Evolutionary conservation across 1,140 invertebrate species (phyloP), one percentile per base, ranked within the genome.

Genomic region (Drosophila ercepeae): DNA sequence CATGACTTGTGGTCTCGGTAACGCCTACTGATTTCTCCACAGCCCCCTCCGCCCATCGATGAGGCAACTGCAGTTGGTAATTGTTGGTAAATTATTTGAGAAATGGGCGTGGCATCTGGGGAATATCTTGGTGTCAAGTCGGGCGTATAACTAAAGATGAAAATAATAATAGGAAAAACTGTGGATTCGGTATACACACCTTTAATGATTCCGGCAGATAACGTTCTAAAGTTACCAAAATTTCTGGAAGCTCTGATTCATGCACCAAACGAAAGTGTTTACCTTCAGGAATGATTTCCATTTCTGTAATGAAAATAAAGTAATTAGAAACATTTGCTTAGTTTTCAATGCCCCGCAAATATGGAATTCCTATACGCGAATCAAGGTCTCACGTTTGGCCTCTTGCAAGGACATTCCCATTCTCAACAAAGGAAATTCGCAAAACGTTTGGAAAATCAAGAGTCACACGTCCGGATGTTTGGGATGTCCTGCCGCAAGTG

Each of bases 171-270:
- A 4, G 16, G 45, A 14, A 3, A n/a, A 25, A 42, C 21, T 23
- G 23, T 14, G 13, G 36, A 16, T n/a, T 18, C 39, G 39, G 16
- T 34, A 34, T 63, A 83, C 81, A 63, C 78, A 84, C 96, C 94
- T 97, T 97, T 73, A 97, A 93, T 81, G 96, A 96, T 92, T 96
- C 95, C 77, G 96, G 96, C 92, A 96, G 93, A 93, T 94, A 95
- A 92, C 93, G 93, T 83, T 94, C 94, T 81, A 96, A 93, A 90
- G 94, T 93, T 90, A 96, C 94, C 91, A 96, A 93, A 83, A 96
- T 94, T 91, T 94, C 94, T 89, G 95, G 94, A 92, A 96, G 94
- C 93, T 96, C 95, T 89, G 95, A 94, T 93, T 96, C 94, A 92
- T 94, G 92, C 86, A 96, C 94, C 93, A 96, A 94, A 94, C 95